phyloP scores from a whole-genome alignment of 2,888 invertebrate species.

The Apotomis capreana region DNA sequence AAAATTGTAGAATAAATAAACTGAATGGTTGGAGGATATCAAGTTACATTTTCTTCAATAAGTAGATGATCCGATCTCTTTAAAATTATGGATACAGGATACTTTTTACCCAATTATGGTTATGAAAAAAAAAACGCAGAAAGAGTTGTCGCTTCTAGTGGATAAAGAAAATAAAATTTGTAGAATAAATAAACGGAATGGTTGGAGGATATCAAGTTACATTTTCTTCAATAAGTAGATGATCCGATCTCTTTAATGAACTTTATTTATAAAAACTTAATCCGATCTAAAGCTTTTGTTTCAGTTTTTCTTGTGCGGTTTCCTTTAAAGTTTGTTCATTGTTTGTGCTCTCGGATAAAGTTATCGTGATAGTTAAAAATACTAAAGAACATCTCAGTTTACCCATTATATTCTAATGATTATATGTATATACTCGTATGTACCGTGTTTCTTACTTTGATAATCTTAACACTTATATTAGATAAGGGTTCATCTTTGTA shows the following conservation, averaged over 20 bases:
- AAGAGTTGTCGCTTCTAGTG: no score
- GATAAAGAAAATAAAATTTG: not conserved
- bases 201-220: not conserved
- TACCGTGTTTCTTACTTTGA: no score
- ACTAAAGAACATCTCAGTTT: not conserved
- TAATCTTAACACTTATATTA: no score
- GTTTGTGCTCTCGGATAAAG: constrained; percentile 7
- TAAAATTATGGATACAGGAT: no score
- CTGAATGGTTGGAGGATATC: not conserved
- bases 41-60: constrained; percentile 13
- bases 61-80: constrained; percentile 27
- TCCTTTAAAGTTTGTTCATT: constrained; percentile 7
- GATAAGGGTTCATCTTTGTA: no score
- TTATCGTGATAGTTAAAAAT: not conserved
- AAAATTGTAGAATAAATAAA: not conserved
- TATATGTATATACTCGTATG: no score
- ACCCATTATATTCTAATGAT: no score
- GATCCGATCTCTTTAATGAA: constrained; percentile 32
- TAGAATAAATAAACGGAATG: not conserved
- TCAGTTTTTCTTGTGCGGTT: not conserved
- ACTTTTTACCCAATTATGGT: no score
- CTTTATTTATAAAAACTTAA: constrained; percentile 24
- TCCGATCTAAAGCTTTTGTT: constrained; percentile 25
- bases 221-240: constrained; percentile 17
- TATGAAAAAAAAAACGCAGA: no score